Conservation (phyloP, 2,888 invertebrate species). For the Drosophila cyrtoloma region DNA sequence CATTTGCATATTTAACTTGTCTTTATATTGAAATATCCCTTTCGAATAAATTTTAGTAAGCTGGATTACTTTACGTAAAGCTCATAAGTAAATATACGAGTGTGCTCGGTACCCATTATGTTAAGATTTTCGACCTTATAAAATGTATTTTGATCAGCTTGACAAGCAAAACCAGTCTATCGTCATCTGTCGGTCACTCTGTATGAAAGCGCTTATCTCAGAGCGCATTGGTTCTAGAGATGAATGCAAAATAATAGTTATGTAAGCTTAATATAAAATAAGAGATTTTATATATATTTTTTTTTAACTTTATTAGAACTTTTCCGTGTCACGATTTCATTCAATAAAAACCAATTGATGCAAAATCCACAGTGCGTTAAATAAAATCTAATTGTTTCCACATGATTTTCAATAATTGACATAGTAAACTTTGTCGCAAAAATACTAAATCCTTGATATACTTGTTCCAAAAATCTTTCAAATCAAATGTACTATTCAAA, state of each 20-base stretch:
- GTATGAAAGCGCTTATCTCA: neutral
- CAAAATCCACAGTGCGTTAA: neutral
- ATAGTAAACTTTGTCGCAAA: neutral
- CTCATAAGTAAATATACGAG: neutral
- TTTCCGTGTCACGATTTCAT: neutral
- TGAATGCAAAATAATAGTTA: neutral
- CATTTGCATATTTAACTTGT: neutral
- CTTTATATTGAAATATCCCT: neutral
- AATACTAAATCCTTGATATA: neutral
- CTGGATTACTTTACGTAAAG: neutral
- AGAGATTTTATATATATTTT: no score
- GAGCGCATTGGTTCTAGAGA: neutral
- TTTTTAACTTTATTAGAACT: neutral
- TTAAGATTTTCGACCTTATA: neutral
- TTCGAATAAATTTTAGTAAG: neutral
- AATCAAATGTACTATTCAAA: neutral
- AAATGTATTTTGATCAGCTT: neutral
- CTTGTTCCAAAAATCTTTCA: neutral
- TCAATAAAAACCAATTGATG: neutral
- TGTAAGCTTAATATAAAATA: neutral
- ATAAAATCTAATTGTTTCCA: neutral
- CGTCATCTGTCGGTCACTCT: neutral
- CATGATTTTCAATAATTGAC: neutral
- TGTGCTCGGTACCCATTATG: no score
- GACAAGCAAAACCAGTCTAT: neutral